Evolutionary conservation across 2,797 vertebrate genomes (phyloP).

Genomic region (Setipinna tenuifilis): DNA sequence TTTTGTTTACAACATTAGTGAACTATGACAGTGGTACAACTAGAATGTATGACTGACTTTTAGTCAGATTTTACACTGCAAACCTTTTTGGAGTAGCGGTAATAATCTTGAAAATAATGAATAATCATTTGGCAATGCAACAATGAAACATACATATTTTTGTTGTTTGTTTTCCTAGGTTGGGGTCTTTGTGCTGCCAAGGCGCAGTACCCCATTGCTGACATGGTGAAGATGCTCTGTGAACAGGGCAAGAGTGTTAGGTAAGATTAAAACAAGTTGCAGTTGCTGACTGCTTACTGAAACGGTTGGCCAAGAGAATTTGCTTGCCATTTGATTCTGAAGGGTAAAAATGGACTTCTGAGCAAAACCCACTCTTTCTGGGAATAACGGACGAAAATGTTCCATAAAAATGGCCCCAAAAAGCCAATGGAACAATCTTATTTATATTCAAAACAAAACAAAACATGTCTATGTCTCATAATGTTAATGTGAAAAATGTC

Average conservation of each 20-base stretch:
- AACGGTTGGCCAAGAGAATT: neutral
- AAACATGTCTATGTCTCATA: constrained; percentile 49
- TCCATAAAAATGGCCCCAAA: neutral
- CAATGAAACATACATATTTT: neutral
- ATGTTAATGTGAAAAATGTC: constrained; percentile 32
- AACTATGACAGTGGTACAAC: neutral
- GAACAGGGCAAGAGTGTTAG: constrained; percentile 80
- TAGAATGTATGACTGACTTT: neutral
- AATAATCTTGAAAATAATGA: neutral
- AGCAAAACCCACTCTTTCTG: neutral
- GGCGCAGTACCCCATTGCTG: constrained; percentile 83
- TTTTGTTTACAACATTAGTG: neutral
- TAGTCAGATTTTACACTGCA: neutral
- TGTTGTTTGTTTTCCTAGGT: constrained; percentile 57
- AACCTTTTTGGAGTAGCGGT: neutral
- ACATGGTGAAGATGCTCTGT: constrained; percentile 83
- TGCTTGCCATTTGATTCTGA: neutral
- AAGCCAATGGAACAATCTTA: neutral
- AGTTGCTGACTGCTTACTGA: neutral
- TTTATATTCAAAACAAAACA: constrained; percentile 40
- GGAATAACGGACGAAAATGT: neutral
- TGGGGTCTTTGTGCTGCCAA: constrained; percentile 84
- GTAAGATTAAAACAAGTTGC: constrained; percentile 56
- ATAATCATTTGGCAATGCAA: neutral
- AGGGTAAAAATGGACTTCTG: neutral